Evolutionary conservation across 2,888 invertebrate genomes (phyloP).

Genomic region (Erebia ligea): DNA sequence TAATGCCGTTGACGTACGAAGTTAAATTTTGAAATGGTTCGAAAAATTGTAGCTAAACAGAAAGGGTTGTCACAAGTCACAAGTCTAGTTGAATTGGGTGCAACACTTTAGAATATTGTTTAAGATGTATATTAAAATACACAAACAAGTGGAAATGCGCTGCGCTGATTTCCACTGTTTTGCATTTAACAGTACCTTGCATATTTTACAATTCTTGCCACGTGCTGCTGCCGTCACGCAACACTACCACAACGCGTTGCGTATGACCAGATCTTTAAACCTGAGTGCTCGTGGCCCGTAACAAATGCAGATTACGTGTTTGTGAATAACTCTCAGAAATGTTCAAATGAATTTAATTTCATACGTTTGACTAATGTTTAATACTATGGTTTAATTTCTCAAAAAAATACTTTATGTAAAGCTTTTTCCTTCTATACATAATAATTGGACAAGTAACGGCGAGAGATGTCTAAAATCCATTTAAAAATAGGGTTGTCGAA

Average conservation of each 20-base stretch:
- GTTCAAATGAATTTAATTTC: slow-evolving; percentile 14
- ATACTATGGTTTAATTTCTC: not conserved
- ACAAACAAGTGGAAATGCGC: too few species aligned
- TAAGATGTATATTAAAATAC: too few species aligned
- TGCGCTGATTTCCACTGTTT: not conserved
- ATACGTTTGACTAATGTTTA: not conserved
- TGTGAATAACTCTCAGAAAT: slow-evolving; percentile 22
- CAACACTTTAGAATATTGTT: too few species aligned
- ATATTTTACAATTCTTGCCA: not conserved
- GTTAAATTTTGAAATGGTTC: too few species aligned
- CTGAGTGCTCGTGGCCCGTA: slow-evolving; percentile 4
- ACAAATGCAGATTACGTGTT: slow-evolving; percentile 20
- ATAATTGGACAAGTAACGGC: too few species aligned
- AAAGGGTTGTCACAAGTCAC: too few species aligned
- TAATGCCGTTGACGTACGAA: too few species aligned
- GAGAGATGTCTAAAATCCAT: not conserved
- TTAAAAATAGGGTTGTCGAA: not conserved
- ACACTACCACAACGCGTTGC: not conserved
- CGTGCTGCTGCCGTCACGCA: not conserved
- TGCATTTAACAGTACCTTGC: not conserved
- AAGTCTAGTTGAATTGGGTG: too few species aligned
- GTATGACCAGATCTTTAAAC: not conserved
- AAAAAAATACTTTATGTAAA: too few species aligned
- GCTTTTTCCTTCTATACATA: too few species aligned
- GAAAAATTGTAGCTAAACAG: too few species aligned